Evolutionary conservation across 2,888 invertebrate species (phyloP), one percentile per base, ranked within the genome.

Genomic region (Lutraria lutraria): DNA sequence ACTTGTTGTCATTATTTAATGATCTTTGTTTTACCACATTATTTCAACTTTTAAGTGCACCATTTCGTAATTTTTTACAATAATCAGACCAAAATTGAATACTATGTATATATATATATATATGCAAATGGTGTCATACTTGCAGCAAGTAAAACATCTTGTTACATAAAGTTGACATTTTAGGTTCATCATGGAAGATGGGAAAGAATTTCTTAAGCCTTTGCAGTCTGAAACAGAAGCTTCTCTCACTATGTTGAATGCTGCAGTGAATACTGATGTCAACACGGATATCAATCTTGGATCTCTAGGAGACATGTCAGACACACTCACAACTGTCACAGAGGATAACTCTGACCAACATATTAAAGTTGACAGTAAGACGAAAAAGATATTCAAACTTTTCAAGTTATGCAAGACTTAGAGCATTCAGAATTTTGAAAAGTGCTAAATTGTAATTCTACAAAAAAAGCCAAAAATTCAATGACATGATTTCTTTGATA

Each of bases 201-300:
- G 72, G 13, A 85, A 85, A 85, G 84, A 85, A 29, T 85, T 76
- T 29, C 34, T 85, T 6, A 85, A 85, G 19, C 85, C 85, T n/a
- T 43, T 85, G 25, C 79, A 80, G 2, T 72, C 83, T 4, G 85
- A 80, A 15, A 43, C 85, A 34, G 85, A 85, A 29, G 25, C 85
- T 6, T 85, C 85, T 4, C 56, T 85, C 54, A 80, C 80, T 13
- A 60, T 85, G 85, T 63, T 85, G 43, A 85, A 29, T n/a, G 56
- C 85, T n/a, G n/a, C 34, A 19, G 80, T 80, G 0, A 80, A 25
- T 31, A 85, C 80, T 2, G 85, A 85, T 79, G 85, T 85, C 0
- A 76, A 76, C 13, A 25, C 89, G 6, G 90, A 92, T 81, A 89
- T 92, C 15, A 92, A 90, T 68, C 88, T 92, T 31, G 89, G 90